phyloP scores from a whole-genome alignment of 2,113 vertebrate species.

The Tiliqua scincoides region DNA sequence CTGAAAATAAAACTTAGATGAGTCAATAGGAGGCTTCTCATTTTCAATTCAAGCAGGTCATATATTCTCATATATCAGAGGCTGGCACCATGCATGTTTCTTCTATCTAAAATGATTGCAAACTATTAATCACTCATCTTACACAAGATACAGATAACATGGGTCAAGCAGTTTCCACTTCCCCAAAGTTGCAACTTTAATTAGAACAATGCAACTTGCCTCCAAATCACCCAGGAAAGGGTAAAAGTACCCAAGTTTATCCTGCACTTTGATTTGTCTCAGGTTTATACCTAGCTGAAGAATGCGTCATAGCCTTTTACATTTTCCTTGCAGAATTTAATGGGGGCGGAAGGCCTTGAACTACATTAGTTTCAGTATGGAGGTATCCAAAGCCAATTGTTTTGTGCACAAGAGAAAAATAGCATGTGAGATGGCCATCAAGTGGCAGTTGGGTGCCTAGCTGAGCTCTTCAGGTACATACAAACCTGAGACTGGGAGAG shows the following conservation, averaged over 20 bases:
- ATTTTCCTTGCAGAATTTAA: background rate
- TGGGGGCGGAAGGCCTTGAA: too few relatives aligned
- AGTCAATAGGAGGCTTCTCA: slow-evolving; percentile 24
- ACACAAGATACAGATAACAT: background rate
- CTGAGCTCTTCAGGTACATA: background rate
- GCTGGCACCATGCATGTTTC: background rate
- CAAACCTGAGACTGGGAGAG: background rate
- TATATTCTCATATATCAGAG: slow-evolving; percentile 36
- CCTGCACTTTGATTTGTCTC: background rate
- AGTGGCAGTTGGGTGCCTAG: background rate
- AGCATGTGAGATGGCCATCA: background rate
- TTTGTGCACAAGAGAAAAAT: background rate
- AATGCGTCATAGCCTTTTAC: too few relatives aligned
- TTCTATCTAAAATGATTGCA: background rate
- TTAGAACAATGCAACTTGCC: background rate
- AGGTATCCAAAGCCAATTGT: background rate
- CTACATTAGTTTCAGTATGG: background rate
- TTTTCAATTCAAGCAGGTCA: slow-evolving; percentile 27
- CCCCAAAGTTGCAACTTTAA: background rate
- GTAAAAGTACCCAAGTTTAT: background rate
- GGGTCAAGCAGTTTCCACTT: background rate
- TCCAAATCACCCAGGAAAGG: background rate
- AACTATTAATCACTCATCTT: background rate
- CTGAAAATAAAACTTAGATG: background rate
- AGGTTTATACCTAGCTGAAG: rapidly evolving